phyloP scores from a whole-genome alignment of 2,113 vertebrate genomes.

The Herpailurus yagouaroundi region DNA sequence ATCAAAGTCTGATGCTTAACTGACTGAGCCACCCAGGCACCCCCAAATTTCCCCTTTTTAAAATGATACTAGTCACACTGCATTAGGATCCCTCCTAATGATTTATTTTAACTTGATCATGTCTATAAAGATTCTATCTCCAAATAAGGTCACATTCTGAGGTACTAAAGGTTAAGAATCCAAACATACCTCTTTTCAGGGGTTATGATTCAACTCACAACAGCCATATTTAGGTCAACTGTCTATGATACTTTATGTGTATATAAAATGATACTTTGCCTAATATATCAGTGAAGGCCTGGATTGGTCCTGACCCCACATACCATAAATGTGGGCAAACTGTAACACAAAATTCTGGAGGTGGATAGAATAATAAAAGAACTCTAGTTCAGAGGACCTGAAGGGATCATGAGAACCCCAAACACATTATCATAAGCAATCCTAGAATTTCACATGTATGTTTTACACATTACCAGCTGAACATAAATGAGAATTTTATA shows the following conservation, averaged over 20 bases:
- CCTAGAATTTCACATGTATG: neutral
- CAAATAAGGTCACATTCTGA: neutral
- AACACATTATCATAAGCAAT: neutral
- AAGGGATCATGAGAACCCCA: neutral
- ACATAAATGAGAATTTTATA: neutral
- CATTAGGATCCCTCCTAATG: neutral
- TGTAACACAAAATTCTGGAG: neutral
- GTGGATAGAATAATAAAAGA: neutral
- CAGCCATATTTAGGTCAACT: neutral
- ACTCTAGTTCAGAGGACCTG: neutral
- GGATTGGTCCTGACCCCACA: neutral
- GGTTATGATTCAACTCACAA: neutral
- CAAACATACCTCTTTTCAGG: neutral
- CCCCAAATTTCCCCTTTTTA: neutral
- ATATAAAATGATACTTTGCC: neutral
- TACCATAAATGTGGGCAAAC: neutral
- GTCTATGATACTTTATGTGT: neutral
- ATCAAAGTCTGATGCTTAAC: too few species aligned
- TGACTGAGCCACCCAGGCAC: too few species aligned
- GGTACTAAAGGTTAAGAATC: neutral
- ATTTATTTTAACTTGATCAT: neutral
- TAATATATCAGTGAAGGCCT: neutral
- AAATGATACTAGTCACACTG: neutral
- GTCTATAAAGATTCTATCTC: neutral
- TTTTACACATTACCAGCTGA: neutral